These are phyloP conservation scores for Labroides dimidiatus DNA, from an alignment of 2,797 vertebrate species.

Conservation along the genomic window DNA sequence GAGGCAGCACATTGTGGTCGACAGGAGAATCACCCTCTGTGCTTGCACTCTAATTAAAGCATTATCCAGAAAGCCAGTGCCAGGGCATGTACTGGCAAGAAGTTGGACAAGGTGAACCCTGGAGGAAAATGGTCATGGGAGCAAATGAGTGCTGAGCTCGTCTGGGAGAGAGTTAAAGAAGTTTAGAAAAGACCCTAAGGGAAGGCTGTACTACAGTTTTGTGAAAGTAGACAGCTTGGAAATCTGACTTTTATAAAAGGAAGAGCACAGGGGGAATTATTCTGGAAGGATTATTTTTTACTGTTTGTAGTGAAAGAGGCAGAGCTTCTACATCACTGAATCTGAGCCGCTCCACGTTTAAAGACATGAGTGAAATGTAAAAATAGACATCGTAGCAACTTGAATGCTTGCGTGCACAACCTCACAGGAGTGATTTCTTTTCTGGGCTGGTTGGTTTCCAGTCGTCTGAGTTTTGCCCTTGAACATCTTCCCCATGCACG, in stretches of 20 bases:
- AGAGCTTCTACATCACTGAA: constrained; percentile 7
- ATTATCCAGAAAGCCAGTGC: constrained; percentile 24
- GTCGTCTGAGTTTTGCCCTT: constrained; percentile 12
- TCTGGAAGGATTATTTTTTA: neutral
- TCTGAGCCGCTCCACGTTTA: constrained; percentile 6
- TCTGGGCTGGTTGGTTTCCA: constrained; percentile 22
- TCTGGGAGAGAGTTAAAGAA: constrained; percentile 28
- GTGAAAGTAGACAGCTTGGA: neutral
- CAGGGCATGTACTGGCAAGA: constrained; percentile 23
- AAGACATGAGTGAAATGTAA: constrained; percentile 31
- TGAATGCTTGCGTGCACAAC: neutral
- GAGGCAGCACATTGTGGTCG: constrained; percentile 24
- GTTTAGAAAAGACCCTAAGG: neutral
- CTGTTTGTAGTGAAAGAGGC: neutral
- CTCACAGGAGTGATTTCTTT: constrained; percentile 1
- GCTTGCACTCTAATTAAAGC: constrained; percentile 42
- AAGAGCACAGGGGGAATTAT: neutral
- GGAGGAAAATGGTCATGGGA: constrained; percentile 36
- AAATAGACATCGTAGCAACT: constrained; percentile 11
- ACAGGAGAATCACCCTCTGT: constrained; percentile 20
- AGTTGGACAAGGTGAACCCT: constrained; percentile 41
- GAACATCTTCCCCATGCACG: neutral
- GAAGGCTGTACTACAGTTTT: constrained; percentile 3
- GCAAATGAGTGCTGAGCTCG: constrained; percentile 45
- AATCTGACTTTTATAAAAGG: neutral